phyloP scores from a whole-genome alignment of 2,888 invertebrate species.

The Antheraea yamamai region DNA sequence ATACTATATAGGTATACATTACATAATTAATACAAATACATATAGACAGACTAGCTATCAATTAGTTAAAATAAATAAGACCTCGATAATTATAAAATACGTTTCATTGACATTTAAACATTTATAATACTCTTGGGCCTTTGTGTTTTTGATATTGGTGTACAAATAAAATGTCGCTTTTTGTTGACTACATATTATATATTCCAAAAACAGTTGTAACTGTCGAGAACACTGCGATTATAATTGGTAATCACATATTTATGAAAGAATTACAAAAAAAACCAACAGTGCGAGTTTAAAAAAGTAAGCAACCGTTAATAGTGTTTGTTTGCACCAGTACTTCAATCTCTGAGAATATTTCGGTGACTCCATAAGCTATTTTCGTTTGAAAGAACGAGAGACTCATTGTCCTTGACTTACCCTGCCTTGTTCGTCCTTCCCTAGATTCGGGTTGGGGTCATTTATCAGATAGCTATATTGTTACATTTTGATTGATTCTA shows the following conservation, averaged over 20 bases:
- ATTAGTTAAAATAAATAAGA: no score
- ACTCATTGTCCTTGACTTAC: not conserved
- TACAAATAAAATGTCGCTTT: not conserved
- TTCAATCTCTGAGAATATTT: not conserved
- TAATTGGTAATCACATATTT: not conserved
- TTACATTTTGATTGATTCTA: not conserved
- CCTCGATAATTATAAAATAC: no score
- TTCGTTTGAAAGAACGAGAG: slow-evolving; percentile 5
- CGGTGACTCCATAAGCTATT: not conserved
- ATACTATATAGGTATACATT: no score
- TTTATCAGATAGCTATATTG: not conserved
- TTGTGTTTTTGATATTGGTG: not conserved
- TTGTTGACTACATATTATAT: no score
- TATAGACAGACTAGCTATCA: no score
- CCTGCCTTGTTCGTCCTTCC: not conserved
- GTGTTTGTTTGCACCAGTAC: not conserved
- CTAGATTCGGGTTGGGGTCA: slow-evolving; percentile 5
- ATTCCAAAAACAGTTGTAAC: not conserved
- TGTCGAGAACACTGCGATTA: not conserved
- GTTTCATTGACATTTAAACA: not conserved
- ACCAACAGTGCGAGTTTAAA: not conserved
- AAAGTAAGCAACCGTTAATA: not conserved
- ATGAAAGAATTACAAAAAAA: not conserved
- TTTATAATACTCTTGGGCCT: not conserved
- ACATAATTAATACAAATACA: no score